These are phyloP conservation scores for Harpagifer antarcticus DNA, from an alignment of 2,797 vertebrate species.

Conservation along the genomic window DNA sequence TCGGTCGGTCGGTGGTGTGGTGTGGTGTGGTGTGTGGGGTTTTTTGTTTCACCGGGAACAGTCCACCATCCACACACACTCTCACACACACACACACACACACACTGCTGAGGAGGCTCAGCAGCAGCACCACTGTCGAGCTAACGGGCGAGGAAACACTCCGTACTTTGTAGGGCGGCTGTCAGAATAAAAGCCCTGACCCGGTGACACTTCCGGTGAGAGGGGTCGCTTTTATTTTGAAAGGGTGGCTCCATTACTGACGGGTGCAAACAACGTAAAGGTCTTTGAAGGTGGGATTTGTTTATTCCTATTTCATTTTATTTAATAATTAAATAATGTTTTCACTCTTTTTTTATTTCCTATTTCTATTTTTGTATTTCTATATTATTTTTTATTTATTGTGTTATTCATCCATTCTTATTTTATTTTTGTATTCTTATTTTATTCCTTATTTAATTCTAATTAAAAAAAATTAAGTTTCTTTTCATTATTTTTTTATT, in stretches of 20 bases:
- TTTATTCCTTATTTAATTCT: no score
- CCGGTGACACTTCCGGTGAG: conserved; percentile 6
- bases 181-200: conserved; percentile 52
- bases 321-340: no score
- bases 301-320: no score
- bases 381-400: no score
- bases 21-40: conserved; percentile 6
- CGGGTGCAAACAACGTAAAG: no score
- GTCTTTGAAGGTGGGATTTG: no score
- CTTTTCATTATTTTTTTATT: no score
- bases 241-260: background rate
- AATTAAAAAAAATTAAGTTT: no score
- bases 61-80: conserved; percentile 55
- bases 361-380: no score
- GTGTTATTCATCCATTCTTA: no score
- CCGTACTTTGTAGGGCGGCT: background rate
- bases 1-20: conserved; percentile 27
- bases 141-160: background rate
- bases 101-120: conserved; percentile 17
- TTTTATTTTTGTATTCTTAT: no score
- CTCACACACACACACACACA: background rate
- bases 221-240: conserved; percentile 44
- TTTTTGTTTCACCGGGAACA: conserved; percentile 65
- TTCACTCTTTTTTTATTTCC: no score
- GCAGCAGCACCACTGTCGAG: conserved; percentile 41